Evolutionary conservation across 1,140 invertebrate genomes (phyloP).

Genomic region (Drosophila nikananu): DNA sequence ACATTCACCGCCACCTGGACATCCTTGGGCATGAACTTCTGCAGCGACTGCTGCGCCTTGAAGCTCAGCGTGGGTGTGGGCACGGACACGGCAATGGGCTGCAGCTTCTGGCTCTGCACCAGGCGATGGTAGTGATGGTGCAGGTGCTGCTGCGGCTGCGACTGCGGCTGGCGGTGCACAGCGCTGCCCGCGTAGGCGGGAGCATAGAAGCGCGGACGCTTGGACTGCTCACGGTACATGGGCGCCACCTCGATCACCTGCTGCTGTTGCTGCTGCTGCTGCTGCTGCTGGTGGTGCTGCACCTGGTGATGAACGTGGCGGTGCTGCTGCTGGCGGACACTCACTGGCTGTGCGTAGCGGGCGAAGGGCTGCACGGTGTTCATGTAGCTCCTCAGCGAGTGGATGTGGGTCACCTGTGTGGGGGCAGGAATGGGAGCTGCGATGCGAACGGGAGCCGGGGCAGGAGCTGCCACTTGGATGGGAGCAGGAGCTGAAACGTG

Average conservation of each 20-base stretch:
- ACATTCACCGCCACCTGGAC: constrained; percentile 76
- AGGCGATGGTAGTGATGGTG: constrained; percentile 42
- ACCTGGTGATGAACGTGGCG: constrained; percentile 25
- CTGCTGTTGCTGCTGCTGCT: constrained; percentile 24
- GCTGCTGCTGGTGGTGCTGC: constrained; percentile 20
- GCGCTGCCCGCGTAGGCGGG: constrained; percentile 57
- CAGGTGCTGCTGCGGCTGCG: constrained; percentile 7
- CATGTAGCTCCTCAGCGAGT: constrained; percentile 75
- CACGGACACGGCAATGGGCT: constrained; percentile 16
- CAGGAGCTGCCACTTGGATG: not conserved
- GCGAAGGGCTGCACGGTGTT: constrained; percentile 70
- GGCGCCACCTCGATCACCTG: constrained; percentile 64
- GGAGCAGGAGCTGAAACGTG: not conserved
- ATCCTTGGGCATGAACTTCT: constrained; percentile 77
- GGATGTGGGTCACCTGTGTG: constrained; percentile 64
- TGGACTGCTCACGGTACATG: constrained; percentile 76
- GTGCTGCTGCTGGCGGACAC: constrained; percentile 37
- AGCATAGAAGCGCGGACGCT: constrained; percentile 70
- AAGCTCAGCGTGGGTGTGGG: constrained; percentile 28
- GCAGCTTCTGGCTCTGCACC: constrained; percentile 38
- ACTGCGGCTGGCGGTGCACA: constrained; percentile 34
- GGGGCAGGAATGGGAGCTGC: constrained; percentile 36
- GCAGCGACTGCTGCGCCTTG: constrained; percentile 69
- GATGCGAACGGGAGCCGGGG: constrained; percentile 16
- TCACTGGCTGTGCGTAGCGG: constrained; percentile 64